These are phyloP conservation scores for Columba livia DNA, from an alignment of 2,113 vertebrate genomes.

Conservation along the genomic window DNA sequence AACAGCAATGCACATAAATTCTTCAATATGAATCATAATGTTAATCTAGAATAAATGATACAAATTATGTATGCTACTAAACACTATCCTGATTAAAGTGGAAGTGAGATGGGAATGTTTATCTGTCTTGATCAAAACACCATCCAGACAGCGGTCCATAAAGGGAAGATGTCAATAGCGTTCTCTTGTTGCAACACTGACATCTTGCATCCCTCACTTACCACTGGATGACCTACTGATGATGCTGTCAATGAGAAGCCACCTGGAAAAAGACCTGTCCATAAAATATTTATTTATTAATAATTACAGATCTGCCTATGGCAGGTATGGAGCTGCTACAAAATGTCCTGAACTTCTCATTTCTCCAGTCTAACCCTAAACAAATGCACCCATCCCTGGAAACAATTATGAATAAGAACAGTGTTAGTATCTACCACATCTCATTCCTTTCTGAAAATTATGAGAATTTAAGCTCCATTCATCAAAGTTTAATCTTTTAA, in stretches of 20 bases:
- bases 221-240: background rate
- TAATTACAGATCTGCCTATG: background rate
- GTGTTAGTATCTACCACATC: background rate
- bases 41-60: background rate
- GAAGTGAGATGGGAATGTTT: background rate
- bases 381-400: background rate
- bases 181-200: background rate
- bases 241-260: background rate
- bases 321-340: background rate
- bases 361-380: background rate
- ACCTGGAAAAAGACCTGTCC: background rate
- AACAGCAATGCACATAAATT: background rate
- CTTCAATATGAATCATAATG: background rate
- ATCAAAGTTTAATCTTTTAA: background rate
- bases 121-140: background rate
- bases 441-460: background rate
- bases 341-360: background rate
- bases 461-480: background rate
- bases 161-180: background rate
- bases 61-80: background rate
- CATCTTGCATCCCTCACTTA: background rate
- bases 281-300: background rate
- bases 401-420: background rate
- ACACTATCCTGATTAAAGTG: background rate
- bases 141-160: background rate